Base-by-base conservation (phyloP, 1,140 invertebrate genomes). In the Tetramorium parvispinum region DNA sequence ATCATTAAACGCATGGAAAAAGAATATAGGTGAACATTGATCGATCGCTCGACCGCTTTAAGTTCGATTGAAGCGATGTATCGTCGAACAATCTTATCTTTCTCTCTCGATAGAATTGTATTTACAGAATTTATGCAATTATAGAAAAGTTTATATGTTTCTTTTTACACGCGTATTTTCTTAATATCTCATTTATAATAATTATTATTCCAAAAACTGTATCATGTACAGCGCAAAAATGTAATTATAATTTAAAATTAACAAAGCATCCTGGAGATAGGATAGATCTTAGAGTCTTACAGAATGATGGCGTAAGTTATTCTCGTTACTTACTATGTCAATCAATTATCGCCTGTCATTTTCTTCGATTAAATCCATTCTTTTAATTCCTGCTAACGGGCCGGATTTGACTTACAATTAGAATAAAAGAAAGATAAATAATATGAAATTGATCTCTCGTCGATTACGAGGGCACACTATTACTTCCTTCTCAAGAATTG, bases 11-110 rank as follows among this genome's bases (percentile, higher is more conserved):
- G 18, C 37, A 37, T 37, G 4, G 43, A 43, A 43, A 70, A 68
- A 81, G 63, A 55, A 70, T 55, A 6, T 55, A 55, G 49, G 63
- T 81, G 65, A 81, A 43, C 65, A 81, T 55, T 81, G 65, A 81
- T 81, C 63, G 63, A 81, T 81, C 3, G 63, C 63, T 81, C 49
- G 32, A 32, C 49, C 49, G 77, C 63, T 70, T 70, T 46, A 53
- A 81, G 65, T 55, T 70, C 46, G 65, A 70, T 68, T 8, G 43
- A 18, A 43, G 46, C 46, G 27, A 55, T 18, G 8, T 24, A 27
- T 21, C 32, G 32, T 55, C 21, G 16, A 55, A 27, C 65, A 66
- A 70, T 70, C 51, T 49, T 49, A 1, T 71, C 21, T 71, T 40
- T 59, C 53, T 21, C 8, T 24, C 18, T 70, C 16, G 6, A 13